These are phyloP conservation scores for Agonopterix subpropinquella DNA, from an alignment of 2,888 invertebrate genomes.

Conservation along the genomic window DNA sequence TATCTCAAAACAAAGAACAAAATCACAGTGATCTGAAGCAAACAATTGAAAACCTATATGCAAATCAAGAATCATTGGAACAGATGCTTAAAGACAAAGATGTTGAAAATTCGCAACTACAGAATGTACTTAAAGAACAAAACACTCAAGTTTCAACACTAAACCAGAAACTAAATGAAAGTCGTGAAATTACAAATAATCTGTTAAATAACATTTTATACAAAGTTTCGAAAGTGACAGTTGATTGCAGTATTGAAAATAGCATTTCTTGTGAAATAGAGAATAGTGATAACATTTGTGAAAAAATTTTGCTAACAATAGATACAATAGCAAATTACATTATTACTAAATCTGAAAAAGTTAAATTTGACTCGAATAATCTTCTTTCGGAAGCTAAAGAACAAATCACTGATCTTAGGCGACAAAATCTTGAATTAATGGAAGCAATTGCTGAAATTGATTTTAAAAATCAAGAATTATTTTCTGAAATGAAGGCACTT, in stretches of 20 bases:
- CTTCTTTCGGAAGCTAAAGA: conserved; percentile 23
- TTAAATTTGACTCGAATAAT: conserved; percentile 17
- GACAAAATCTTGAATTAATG: conserved; percentile 27
- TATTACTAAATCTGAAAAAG: conserved; percentile 17
- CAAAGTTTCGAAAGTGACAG: conserved; percentile 23
- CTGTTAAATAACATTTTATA: conserved; percentile 27
- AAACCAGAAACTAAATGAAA: conserved; percentile 10
- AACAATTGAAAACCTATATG: conserved; percentile 9
- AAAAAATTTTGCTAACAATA: conserved; percentile 31
- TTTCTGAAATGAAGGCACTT: conserved; percentile 23
- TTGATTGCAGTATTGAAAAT: conserved; percentile 23
- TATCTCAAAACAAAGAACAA: conserved; percentile 2
- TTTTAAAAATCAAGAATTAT: conserved; percentile 22
- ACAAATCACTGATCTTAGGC: conserved; percentile 29
- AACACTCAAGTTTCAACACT: conserved; percentile 1
- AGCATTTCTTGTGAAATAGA: conserved; percentile 12
- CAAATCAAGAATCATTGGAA: conserved; percentile 17
- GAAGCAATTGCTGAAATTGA: conserved; percentile 25
- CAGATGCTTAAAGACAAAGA: conserved; percentile 12
- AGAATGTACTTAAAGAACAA: conserved; percentile 20
- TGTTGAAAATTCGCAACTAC: conserved; percentile 11
- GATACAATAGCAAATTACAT: conserved; percentile 32
- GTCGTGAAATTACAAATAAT: conserved; percentile 18
- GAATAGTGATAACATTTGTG: conserved; percentile 16
- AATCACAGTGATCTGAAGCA: not conserved